Conservation (phyloP, 2,888 invertebrate genomes). For the Pecten maximus region DNA sequence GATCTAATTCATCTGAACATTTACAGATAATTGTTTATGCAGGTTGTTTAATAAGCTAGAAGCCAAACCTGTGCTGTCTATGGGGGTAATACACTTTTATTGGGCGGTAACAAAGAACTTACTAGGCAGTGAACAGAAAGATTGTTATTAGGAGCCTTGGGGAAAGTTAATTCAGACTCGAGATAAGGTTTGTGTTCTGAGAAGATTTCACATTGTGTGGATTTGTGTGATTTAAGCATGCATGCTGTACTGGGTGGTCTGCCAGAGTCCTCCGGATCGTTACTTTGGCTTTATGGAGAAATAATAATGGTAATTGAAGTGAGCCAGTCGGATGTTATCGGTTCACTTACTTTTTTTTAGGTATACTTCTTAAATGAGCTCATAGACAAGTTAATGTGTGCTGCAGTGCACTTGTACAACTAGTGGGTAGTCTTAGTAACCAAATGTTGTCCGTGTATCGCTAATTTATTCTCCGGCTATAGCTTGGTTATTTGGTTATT, state of each 20-base stretch:
- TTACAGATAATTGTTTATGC: slow-evolving; percentile 17
- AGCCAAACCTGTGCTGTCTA: background rate
- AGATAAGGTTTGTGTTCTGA: slow-evolving; percentile 21
- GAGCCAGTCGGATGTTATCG: slow-evolving; percentile 16
- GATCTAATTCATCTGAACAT: background rate
- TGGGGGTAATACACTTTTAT: background rate
- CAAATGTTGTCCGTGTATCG: background rate
- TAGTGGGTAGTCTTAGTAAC: background rate
- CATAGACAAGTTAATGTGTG: background rate
- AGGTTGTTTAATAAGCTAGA: background rate
- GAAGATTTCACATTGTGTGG: slow-evolving; percentile 1
- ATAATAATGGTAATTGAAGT: slow-evolving; percentile 33
- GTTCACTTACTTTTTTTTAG: background rate
- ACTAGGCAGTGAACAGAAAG: background rate
- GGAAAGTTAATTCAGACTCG: background rate
- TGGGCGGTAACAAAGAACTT: background rate
- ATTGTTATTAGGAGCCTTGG: background rate
- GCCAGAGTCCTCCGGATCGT: background rate
- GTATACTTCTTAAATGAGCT: background rate
- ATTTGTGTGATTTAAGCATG: background rate
- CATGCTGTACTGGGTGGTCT: slow-evolving; percentile 5
- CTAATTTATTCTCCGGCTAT: too few species aligned
- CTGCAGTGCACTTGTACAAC: background rate
- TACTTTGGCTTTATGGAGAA: slow-evolving; percentile 32
- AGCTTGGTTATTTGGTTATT: too few species aligned